A percentile compares a stretch with the other conserved stretches of the same genome.
These are phyloP conservation scores for Empis livida DNA, from an alignment of 2,888 invertebrate genomes.

Conservation along the genomic window DNA sequence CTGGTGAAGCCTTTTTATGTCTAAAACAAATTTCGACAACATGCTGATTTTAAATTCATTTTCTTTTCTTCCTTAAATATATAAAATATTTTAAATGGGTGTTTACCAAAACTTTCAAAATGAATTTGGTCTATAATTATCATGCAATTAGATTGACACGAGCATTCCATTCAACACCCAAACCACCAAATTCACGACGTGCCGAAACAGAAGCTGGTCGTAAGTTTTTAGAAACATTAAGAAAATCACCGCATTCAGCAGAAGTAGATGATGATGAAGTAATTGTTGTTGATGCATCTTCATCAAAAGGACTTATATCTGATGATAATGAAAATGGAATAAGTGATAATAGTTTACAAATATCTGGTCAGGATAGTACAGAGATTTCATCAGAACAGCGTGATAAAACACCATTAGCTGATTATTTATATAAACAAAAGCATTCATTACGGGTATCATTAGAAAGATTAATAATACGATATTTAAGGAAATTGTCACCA, in stretches of 20 bases:
- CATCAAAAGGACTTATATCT: neutral
- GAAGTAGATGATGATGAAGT: constrained; percentile 11
- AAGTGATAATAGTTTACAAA: too few relatives aligned
- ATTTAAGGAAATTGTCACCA: constrained; percentile 17
- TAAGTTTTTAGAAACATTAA: constrained; percentile 19
- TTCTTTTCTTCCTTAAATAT: neutral
- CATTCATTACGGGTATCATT: constrained; percentile 16
- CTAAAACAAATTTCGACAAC: too few relatives aligned
- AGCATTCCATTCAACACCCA: constrained; percentile 1
- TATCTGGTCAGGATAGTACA: neutral
- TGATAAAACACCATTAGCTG: constrained; percentile 2
- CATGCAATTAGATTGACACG: constrained; percentile 5
- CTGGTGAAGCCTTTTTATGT: too few relatives aligned
- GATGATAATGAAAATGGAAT: constrained; percentile 1
- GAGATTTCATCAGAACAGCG: neutral
- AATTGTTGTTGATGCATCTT: neutral
- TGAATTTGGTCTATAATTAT: too few relatives aligned
- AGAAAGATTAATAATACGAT: constrained; percentile 17
- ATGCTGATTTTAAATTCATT: neutral
- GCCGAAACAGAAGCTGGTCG: constrained; percentile 19
- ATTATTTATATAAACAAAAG: constrained; percentile 11
- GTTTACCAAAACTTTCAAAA: neutral
- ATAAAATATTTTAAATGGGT: too few relatives aligned
- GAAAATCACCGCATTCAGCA: constrained; percentile 12
- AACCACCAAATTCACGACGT: neutral